Evolutionary conservation across 2,888 invertebrate genomes (phyloP).

Genomic region (Perithous albicinctus): DNA sequence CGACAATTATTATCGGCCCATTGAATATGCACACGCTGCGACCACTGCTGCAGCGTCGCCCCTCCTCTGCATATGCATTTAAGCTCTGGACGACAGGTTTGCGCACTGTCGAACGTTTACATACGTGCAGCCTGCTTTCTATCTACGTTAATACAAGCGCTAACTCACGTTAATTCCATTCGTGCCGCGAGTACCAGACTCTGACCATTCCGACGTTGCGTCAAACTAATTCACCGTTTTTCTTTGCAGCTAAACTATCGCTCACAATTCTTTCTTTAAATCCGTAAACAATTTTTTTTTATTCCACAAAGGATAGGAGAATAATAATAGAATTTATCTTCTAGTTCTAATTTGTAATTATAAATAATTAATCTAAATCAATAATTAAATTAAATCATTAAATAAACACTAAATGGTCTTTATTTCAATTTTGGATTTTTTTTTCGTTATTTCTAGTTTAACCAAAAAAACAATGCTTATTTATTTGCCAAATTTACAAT

Average conservation of each 20-base stretch:
- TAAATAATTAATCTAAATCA: too few species aligned
- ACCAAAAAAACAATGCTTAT: too few species aligned
- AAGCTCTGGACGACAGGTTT: slow-evolving; percentile 45
- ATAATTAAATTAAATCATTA: too few species aligned
- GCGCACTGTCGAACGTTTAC: slow-evolving; percentile 36
- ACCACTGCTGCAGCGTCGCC: slow-evolving; percentile 46
- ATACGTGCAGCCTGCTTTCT: slow-evolving; percentile 39
- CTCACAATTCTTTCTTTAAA: too few species aligned
- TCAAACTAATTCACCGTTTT: neutral
- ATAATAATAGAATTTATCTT: too few species aligned
- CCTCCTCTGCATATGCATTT: slow-evolving; percentile 62
- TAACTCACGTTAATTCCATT: slow-evolving; percentile 58
- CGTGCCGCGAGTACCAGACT: slow-evolving; percentile 1
- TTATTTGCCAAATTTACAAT: too few species aligned
- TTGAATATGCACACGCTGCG: slow-evolving; percentile 70
- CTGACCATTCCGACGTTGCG: slow-evolving; percentile 5
- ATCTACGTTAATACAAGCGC: slow-evolving; percentile 57
- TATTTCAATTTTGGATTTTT: too few species aligned
- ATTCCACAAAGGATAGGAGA: too few species aligned
- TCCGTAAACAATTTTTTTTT: too few species aligned
- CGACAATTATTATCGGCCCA: slow-evolving; percentile 71
- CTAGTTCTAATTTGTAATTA: too few species aligned
- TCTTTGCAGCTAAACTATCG: neutral
- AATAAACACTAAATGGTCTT: too few species aligned
- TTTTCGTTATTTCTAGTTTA: too few species aligned